phyloP scores from a whole-genome alignment of 2,113 vertebrate genomes.

The Corythornis vintsioides region DNA sequence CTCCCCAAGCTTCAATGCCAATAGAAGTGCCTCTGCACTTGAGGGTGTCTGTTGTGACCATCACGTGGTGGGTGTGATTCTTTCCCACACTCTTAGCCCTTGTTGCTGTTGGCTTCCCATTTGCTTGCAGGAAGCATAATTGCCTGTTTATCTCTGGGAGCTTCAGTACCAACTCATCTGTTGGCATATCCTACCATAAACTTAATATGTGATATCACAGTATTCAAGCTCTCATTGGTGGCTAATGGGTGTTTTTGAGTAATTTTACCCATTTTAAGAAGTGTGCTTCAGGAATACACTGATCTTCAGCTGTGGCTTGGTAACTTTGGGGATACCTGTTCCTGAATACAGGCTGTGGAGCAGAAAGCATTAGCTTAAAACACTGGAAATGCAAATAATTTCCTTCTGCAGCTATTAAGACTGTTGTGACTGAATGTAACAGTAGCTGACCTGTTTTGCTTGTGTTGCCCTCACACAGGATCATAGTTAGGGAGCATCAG shows the following conservation, averaged over 20 bases:
- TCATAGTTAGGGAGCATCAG: neutral
- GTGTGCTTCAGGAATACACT: neutral
- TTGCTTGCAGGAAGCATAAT: neutral
- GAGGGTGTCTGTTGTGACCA: neutral
- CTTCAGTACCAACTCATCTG: neutral
- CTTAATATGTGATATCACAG: neutral
- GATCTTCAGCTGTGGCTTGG: neutral
- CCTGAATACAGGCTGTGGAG: neutral
- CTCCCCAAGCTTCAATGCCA: neutral
- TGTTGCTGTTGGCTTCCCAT: neutral
- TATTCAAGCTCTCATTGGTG: neutral
- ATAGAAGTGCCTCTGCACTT: neutral
- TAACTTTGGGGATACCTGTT: neutral
- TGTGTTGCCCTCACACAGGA: accelerated
- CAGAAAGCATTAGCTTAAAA: neutral
- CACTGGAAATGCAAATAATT: neutral
- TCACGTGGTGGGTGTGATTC: accelerated
- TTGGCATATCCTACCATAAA: neutral
- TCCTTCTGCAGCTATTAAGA: neutral
- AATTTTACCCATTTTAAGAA: neutral
- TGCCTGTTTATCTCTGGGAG: neutral
- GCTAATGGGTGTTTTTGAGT: neutral
- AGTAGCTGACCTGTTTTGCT: neutral
- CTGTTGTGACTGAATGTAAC: neutral
- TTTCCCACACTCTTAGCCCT: neutral